Percentiles rank a stretch among this genome's conserved stretches.
These are phyloP conservation scores for Nasalis larvatus DNA, from an alignment of 2,113 vertebrate genomes.

Conservation along the genomic window DNA sequence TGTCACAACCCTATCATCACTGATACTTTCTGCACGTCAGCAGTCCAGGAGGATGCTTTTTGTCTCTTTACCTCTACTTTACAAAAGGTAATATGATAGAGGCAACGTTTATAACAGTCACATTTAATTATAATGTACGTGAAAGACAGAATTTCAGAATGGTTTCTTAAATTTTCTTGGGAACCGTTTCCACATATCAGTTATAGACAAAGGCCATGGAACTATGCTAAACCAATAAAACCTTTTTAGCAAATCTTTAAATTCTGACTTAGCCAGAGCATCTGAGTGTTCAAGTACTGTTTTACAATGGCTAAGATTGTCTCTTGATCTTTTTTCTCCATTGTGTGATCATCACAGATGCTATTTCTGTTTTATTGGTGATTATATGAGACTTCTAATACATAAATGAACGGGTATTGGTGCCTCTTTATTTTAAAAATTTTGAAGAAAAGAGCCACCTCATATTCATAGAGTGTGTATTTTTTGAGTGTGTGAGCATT, in stretches of 20 bases:
- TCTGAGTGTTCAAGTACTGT: background rate
- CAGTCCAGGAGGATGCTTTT: background rate
- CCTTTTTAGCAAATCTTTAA: background rate
- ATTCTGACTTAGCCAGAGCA: background rate
- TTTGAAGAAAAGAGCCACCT: slow-evolving; percentile 73
- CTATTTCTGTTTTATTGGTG: slow-evolving; percentile 55
- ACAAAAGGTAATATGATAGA: background rate
- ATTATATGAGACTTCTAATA: slow-evolving; percentile 57
- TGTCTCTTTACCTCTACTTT: background rate
- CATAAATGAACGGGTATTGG: slow-evolving; percentile 78
- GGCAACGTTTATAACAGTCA: background rate
- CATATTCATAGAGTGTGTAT: slow-evolving; percentile 68
- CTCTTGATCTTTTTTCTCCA: background rate
- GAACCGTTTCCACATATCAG: slow-evolving; percentile 5
- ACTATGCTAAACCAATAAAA: slow-evolving; percentile 30
- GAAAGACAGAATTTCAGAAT: slow-evolving; percentile 1
- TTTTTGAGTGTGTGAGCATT: slow-evolving; percentile 68
- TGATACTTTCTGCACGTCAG: background rate
- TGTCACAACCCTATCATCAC: rapidly evolving
- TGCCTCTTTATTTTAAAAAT: slow-evolving; percentile 73
- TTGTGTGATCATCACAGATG: slow-evolving; percentile 42
- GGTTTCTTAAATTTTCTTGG: background rate
- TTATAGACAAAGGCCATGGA: background rate
- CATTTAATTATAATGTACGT: background rate
- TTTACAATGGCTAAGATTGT: background rate